Percentiles rank a stretch among this genome's conserved stretches.
Evolutionary conservation across 2,888 invertebrate species (phyloP).

Genomic region (Oscheius sp.): DNA sequence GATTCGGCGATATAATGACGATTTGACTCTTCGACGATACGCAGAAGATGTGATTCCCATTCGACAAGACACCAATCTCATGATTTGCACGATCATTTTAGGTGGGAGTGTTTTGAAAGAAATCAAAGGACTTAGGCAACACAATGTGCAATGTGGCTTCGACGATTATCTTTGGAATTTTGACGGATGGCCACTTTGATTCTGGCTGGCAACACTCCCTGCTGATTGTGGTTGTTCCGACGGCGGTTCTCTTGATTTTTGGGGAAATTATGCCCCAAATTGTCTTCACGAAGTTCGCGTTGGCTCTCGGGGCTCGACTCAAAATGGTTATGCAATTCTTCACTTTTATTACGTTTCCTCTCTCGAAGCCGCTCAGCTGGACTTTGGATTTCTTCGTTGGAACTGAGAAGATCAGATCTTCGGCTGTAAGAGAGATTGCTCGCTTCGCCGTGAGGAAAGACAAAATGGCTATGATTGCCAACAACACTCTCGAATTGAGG

Average conservation of each 20-base stretch:
- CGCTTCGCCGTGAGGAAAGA: background rate
- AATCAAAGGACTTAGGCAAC: too few species aligned
- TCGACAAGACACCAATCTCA: slow-evolving; percentile 7
- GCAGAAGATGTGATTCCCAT: slow-evolving; percentile 21
- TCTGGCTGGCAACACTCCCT: background rate
- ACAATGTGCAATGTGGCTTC: background rate
- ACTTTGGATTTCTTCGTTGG: background rate
- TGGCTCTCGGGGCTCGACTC: background rate
- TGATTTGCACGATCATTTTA: slow-evolving; percentile 22
- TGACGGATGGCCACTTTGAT: background rate
- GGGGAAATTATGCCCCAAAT: slow-evolving; percentile 18
- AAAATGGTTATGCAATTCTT: slow-evolving; percentile 10
- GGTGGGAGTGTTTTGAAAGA: too few species aligned
- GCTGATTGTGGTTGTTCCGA: background rate
- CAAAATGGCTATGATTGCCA: slow-evolving; percentile 76
- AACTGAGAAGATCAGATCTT: background rate
- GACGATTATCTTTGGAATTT: background rate
- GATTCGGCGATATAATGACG: slow-evolving; percentile 8
- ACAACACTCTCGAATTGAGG: slow-evolving; percentile 89
- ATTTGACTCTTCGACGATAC: background rate
- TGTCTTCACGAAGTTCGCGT: slow-evolving; percentile 9
- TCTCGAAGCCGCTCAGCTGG: slow-evolving; percentile 7
- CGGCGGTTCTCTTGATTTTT: slow-evolving; percentile 1
- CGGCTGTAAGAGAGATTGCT: slow-evolving; percentile 3
- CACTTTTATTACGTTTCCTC: slow-evolving; percentile 10